Evolutionary conservation across 2,888 invertebrate genomes (phyloP), one percentile per base, ranked within the genome.

Genomic region (Xestoiulus laeticollis): DNA sequence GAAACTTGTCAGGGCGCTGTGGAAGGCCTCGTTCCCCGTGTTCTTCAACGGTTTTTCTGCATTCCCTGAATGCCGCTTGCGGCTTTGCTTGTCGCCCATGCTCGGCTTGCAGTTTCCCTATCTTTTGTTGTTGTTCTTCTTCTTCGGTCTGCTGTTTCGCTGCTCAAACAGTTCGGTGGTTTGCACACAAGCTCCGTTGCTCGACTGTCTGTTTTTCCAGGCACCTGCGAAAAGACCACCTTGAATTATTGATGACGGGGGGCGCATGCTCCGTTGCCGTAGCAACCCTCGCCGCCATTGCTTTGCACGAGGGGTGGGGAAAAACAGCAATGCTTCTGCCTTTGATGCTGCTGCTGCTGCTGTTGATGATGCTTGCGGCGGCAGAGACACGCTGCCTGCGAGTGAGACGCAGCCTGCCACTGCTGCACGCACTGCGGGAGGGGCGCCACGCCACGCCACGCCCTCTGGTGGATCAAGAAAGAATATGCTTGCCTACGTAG

Each of bases 161-260:
- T 19, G 14, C 48, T 48, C 4, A 44, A 44, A 8, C 44, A 14
- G 44, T 44, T 44, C 44, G 44, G 10, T n/a, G n/a, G n/a, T 12
- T 44, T 14, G 1, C 44, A 44, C 44, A 14, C 44, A 44, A 16
- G 22, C 68, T 19, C 2, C 0, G n/a, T 8, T 59, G 22, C 59
- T 1, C 59, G 48, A 8, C 59, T n/a, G n/a, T 59, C 59, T 59
- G n/a, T n/a, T 59, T n/a, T 59, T 59, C 59, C 59, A 59, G 78
- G 78, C 78, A 78, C 78, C 78, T 78, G 78, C 78, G 78, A 30
- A 78, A 78, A 78, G 30, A 78, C 78, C 78, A 78, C 78, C 78
- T 78, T 78, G 78, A 78, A 78, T 78, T 78, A 78, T 78, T 78
- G 78, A 78, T 78, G 78, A 30, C 78, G 26, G 10, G 14, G 78